Evolutionary conservation across 2,888 invertebrate genomes (phyloP).

Genomic region (Hemicrepidius hirtus): DNA sequence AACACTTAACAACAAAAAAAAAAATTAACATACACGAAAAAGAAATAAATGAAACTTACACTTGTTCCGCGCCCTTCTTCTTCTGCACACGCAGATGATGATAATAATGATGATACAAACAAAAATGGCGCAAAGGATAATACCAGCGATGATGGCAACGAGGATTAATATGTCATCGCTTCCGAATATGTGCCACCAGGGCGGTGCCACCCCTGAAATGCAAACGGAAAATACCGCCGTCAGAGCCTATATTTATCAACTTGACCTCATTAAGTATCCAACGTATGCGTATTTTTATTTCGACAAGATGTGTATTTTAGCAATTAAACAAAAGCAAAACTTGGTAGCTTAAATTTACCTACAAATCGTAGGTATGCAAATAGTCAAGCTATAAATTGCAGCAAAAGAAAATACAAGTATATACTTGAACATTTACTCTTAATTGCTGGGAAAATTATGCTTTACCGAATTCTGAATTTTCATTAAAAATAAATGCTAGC

Average conservation of each 20-base stretch:
- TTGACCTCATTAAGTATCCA: neutral
- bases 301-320: neutral
- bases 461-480: too few relatives aligned
- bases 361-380: too few relatives aligned
- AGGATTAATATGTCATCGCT: slow-evolving; percentile 87
- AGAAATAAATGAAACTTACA: slow-evolving; percentile 77
- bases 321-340: slow-evolving; percentile 4
- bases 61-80: slow-evolving; percentile 87
- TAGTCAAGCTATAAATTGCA: too few relatives aligned
- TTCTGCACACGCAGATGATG: slow-evolving; percentile 89
- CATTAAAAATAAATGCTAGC: too few relatives aligned
- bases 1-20: slow-evolving; percentile 46
- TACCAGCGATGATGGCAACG: slow-evolving; percentile 80
- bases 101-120: slow-evolving; percentile 90
- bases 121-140: slow-evolving; percentile 82
- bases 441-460: too few relatives aligned
- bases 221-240: slow-evolving; percentile 5
- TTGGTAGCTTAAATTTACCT: neutral
- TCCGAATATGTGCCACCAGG: slow-evolving; percentile 87
- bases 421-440: too few relatives aligned
- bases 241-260: neutral
- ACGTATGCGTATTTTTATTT: neutral
- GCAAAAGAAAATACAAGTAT: too few relatives aligned
- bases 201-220: slow-evolving; percentile 76
- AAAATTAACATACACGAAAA: slow-evolving; percentile 9